phyloP scores from a whole-genome alignment of 2,113 vertebrate genomes.

The Origma solitaria region DNA sequence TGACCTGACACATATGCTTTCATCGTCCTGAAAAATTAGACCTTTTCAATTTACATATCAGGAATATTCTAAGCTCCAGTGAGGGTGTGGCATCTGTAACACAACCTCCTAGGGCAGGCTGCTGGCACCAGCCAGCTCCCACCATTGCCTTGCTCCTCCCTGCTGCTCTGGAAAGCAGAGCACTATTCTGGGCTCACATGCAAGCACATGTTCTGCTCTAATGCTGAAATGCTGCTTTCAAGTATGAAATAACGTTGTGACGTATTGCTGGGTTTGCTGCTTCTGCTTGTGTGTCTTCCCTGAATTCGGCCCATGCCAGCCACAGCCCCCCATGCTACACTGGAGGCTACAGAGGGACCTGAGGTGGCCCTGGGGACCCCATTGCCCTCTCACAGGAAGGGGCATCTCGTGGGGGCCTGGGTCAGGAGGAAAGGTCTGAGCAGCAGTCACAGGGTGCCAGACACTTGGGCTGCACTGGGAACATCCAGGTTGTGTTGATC shows the following conservation, averaged over 20 bases:
- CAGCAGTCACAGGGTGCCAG: neutral
- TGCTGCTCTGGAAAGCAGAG: neutral
- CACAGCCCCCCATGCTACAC: neutral
- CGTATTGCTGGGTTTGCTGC: neutral
- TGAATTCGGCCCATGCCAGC: neutral
- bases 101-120: neutral
- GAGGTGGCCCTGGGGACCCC: neutral
- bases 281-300: neutral
- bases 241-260: rapidly evolving
- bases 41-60: neutral
- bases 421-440: neutral
- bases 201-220: neutral
- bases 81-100: neutral
- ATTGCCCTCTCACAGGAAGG: neutral
- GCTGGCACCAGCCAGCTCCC: neutral
- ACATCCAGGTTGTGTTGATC: neutral
- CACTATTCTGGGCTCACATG: neutral
- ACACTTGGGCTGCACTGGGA: neutral
- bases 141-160: rapidly evolving
- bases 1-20: neutral
- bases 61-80: neutral
- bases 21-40: neutral
- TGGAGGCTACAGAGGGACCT: neutral
- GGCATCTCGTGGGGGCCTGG: neutral
- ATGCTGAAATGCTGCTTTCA: neutral